These are phyloP conservation scores for Apodemia duryi DNA, from an alignment of 2,888 invertebrate species.

Conservation along the genomic window DNA sequence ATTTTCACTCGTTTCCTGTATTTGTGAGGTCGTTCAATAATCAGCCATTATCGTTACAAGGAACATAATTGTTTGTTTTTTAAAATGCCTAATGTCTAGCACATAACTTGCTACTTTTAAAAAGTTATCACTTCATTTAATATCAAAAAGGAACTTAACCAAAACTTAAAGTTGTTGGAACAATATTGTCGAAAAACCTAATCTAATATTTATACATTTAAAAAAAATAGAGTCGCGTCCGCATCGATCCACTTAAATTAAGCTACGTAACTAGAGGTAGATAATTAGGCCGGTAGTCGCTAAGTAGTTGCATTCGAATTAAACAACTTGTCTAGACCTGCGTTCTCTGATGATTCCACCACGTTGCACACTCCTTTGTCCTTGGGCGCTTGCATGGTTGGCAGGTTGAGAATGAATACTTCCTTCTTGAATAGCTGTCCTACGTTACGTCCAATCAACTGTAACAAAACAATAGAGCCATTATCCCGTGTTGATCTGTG, in stretches of 20 bases:
- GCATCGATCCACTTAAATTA: conserved; percentile 24
- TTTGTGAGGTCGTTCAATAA: not conserved
- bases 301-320: conserved; percentile 52
- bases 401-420: conserved; percentile 91
- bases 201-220: conserved; percentile 15
- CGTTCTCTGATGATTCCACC: conserved; percentile 53
- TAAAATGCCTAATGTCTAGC: not conserved
- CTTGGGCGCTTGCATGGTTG: conserved; percentile 77
- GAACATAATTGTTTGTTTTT: not conserved
- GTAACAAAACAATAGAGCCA: conserved; percentile 37
- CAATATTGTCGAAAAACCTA: conserved; percentile 12
- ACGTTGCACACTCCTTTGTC: conserved; percentile 53
- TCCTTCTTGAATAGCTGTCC: conserved; percentile 93
- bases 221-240: conserved; percentile 22
- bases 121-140: not conserved
- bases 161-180: conserved; percentile 1
- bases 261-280: conserved; percentile 14
- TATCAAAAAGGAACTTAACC: conserved; percentile 8
- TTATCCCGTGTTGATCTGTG: too few relatives aligned
- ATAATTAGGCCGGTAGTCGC: conserved; percentile 31
- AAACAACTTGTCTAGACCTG: conserved; percentile 57
- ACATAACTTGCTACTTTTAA: not conserved
- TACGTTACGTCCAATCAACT: conserved; percentile 91
- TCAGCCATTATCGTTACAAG: not conserved
- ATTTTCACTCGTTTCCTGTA: too few relatives aligned